phyloP scores from a whole-genome alignment of 2,113 vertebrate genomes.

The Protobothrops flavoviridis region DNA sequence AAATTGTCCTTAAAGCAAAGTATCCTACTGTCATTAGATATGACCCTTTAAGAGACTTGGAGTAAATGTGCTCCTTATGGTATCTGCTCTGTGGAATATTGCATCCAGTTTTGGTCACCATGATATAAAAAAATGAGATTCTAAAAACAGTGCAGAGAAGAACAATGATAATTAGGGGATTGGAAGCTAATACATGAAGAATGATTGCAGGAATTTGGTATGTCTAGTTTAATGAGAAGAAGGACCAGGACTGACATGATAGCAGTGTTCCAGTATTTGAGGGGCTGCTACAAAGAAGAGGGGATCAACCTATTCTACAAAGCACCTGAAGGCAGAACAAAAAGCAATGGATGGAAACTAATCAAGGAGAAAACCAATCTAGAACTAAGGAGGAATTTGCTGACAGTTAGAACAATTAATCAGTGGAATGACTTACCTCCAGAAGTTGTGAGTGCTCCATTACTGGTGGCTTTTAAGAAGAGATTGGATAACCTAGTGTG shows the following conservation, averaged over 20 bases:
- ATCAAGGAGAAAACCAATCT: neutral
- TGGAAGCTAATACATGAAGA: neutral
- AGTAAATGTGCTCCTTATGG: neutral
- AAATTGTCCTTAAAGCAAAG: neutral
- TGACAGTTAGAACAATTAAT: neutral
- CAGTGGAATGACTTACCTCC: neutral
- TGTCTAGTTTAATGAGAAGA: neutral
- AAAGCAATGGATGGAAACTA: neutral
- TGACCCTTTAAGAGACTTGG: neutral
- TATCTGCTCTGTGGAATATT: neutral
- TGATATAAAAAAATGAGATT: neutral
- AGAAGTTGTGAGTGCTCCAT: neutral
- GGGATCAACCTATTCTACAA: neutral
- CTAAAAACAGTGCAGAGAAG: neutral
- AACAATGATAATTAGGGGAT: neutral
- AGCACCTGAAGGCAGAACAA: neutral
- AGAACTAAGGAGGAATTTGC: neutral
- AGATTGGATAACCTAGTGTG: neutral
- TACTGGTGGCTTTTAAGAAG: neutral
- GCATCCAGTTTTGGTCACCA: neutral
- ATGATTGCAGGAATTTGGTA: neutral
- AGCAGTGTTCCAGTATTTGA: neutral
- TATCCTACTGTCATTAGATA: neutral
- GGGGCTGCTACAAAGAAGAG: neutral
- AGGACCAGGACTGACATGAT: neutral